Conservation (phyloP, 1,140 invertebrate genomes). For the Spodoptera frugiperda region DNA sequence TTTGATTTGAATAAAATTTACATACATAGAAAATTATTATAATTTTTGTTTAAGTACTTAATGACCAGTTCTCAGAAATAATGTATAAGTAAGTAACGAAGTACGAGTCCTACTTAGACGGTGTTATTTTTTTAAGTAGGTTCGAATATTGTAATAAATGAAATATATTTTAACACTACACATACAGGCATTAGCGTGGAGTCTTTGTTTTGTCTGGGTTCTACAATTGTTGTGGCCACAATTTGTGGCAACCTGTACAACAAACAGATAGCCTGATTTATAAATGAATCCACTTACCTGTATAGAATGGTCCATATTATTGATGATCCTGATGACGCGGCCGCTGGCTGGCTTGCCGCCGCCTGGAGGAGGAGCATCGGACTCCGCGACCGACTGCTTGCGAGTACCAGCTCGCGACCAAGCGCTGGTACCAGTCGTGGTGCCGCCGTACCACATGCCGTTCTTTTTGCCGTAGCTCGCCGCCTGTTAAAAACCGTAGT, state of each 20-base stretch:
- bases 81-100: too few species aligned
- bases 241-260: too few species aligned
- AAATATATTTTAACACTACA: too few species aligned
- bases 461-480: conserved; percentile 95
- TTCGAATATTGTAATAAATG: background rate
- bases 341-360: conserved; percentile 92
- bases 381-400: conserved; percentile 92
- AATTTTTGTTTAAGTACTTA: conserved; percentile 3
- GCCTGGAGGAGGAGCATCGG: conserved; percentile 89
- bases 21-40: conserved; percentile 12
- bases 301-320: conserved; percentile 95
- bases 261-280: too few species aligned
- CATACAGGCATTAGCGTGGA: too few species aligned
- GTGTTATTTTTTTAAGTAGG: too few species aligned
- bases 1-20: conserved; percentile 31
- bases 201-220: too few species aligned
- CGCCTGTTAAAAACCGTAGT: conserved; percentile 81
- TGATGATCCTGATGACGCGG: conserved; percentile 95
- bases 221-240: background rate
- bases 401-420: conserved; percentile 88
- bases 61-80: too few species aligned
- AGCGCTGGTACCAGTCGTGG: conserved; percentile 85
- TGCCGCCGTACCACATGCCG: conserved; percentile 93
- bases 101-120: too few species aligned
- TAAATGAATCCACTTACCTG: conserved; percentile 92